These are phyloP conservation scores for Macquaria australasica DNA, from an alignment of 2,113 vertebrate species.

Conservation along the genomic window DNA sequence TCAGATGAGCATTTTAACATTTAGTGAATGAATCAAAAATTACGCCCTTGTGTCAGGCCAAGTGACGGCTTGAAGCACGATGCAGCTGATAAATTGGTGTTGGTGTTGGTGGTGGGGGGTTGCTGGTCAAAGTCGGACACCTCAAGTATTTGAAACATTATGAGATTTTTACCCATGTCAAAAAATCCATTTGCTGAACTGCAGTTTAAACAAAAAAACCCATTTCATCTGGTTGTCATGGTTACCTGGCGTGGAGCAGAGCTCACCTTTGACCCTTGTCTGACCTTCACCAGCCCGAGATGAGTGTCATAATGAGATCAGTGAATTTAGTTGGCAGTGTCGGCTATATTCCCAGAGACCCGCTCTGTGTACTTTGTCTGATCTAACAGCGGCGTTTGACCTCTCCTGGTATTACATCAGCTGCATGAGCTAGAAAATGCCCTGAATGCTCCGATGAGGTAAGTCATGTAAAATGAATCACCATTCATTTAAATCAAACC, in stretches of 20 bases:
- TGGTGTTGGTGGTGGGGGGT: too few species aligned
- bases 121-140: neutral
- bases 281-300: neutral
- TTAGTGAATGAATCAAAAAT: neutral
- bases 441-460: neutral
- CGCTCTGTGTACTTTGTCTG: neutral
- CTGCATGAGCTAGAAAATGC: neutral
- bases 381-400: slow-evolving; percentile 19
- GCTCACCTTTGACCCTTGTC: slow-evolving; percentile 21
- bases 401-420: slow-evolving; percentile 1
- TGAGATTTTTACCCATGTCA: neutral
- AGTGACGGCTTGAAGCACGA: neutral
- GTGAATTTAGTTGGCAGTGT: neutral
- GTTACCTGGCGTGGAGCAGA: slow-evolving; percentile 13
- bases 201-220: neutral
- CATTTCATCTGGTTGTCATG: slow-evolving; percentile 5
- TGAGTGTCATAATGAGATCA: neutral
- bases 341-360: neutral
- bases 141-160: neutral
- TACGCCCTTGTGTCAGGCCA: neutral
- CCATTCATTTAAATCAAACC: neutral
- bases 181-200: neutral
- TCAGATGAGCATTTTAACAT: too few species aligned
- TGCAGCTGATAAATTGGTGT: neutral
- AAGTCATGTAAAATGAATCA: neutral